Base-by-base conservation (phyloP, 35 echinoderm and acorn worm species). In the Ophioderma brevispina region DNA sequence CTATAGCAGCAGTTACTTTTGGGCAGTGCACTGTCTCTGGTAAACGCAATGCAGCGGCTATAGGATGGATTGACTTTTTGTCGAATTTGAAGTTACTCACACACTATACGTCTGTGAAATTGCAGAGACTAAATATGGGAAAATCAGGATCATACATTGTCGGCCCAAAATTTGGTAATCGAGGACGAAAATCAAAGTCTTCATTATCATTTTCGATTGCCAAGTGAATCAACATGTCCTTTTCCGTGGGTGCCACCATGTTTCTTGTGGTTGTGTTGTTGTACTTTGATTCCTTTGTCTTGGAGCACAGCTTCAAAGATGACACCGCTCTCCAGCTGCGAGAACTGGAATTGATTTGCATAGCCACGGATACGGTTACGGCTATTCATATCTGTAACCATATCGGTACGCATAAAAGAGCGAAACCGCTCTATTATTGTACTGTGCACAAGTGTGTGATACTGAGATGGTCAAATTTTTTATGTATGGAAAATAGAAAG, bases 391-490 rank as follows among this genome's bases (percentile, higher is more conserved):
- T 82, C 39, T 31, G 35, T 42, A 82, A 39, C 14, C n/a, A 38
- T 82, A 82, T 52, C 8, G 8, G 46, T 52, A 52, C 46, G 46
- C 46, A 21, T 52, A n/a, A 52, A 11, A 8, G 46, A 52, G 79
- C 79, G 79, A 81, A 82, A 82, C 80, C n/a, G 37, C 80, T 82
- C 80, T n/a, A n/a, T n/a, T n/a, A n/a, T n/a, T n/a, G n/a, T n/a
- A n/a, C n/a, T n/a, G n/a, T n/a, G n/a, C n/a, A n/a, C n/a, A n/a
- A n/a, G n/a, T n/a, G n/a, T n/a, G n/a, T n/a, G n/a, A n/a, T n/a
- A n/a, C n/a, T n/a, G n/a, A n/a, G n/a, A n/a, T n/a, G n/a, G n/a
- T n/a, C n/a, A n/a, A n/a, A n/a, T n/a, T n/a, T n/a, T n/a, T n/a
- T n/a, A n/a, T n/a, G n/a, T n/a, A n/a, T n/a, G n/a, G n/a, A n/a